These are phyloP conservation scores for Rhogogaster chlorosoma DNA, from an alignment of 2,888 invertebrate genomes.

Conservation along the genomic window DNA sequence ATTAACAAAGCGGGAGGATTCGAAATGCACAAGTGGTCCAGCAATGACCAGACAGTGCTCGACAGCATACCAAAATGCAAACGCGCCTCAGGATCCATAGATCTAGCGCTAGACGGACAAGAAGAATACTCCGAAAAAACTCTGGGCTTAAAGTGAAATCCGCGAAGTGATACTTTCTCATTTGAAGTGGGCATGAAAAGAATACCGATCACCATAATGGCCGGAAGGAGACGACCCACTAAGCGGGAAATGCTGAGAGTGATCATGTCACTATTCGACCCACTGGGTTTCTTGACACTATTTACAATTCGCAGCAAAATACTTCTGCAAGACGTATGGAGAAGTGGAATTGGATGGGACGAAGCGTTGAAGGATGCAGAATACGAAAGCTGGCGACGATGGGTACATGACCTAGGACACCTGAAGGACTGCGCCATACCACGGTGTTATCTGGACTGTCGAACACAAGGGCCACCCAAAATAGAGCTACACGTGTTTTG, in stretches of 20 bases:
- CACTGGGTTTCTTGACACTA: constrained; percentile 63
- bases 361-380: background rate
- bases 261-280: constrained; percentile 68
- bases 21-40: constrained; percentile 59
- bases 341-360: constrained; percentile 35
- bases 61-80: background rate
- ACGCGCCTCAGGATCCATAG: background rate
- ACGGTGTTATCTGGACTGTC: background rate
- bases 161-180: constrained; percentile 55
- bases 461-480: background rate
- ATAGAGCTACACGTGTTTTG: constrained; percentile 5
- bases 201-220: constrained; percentile 54
- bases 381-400: background rate
- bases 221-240: constrained; percentile 55
- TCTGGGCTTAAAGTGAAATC: constrained; percentile 60
- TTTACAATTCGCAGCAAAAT: constrained; percentile 48
- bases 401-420: background rate
- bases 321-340: constrained; percentile 19
- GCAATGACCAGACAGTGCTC: constrained; percentile 50
- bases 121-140: background rate
- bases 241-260: constrained; percentile 60
- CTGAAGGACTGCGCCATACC: background rate
- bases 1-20: constrained; percentile 58
- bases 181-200: constrained; percentile 56
- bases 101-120: background rate